Base-by-base conservation (phyloP, 2,888 invertebrate species). In the Melitaea athalia region DNA sequence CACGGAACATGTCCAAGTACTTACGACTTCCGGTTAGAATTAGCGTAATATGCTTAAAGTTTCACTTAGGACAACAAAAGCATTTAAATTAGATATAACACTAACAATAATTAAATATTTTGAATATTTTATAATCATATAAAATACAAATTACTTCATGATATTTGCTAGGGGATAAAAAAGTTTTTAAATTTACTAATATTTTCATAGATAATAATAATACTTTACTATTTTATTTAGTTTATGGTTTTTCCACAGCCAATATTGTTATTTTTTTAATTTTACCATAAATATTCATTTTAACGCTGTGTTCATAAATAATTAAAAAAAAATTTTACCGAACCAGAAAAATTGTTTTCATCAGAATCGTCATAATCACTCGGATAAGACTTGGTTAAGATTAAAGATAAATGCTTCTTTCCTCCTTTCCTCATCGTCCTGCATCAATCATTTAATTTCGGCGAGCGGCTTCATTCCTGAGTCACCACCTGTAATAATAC, bases 1-100 rank as follows among this genome's bases (percentile, higher is more conserved):
- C 91, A 88, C 83, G 88, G 87, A 91, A 88, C 88, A 88, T 87
- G 87, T 88, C 85, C 79, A 80, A 86, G 83, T 83, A 85, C 79
- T 75, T 67, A 75, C 75, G 67, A 84, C 79, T 82, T 92, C 92
- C 92, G 92, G 90, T 88, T 85, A 84, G 79, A 45, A 64, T 49
- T 10, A 42, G 45, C 38, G 50, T 42, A 15, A 63, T 49, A 43
- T 43, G 42, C 5, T 60, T 63, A 60, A 63, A 11, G 31, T 43
- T 10, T 1, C 14, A 10, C n/a, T 6, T 11, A 42, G 10, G 3
- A 17, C 2, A 11, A n/a, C 8, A 7, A 57, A 42, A 15, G 0
- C 15, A 57, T 57, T 0, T 15, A 57, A 57, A 38, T 33, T 3
- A n/a, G 10, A 15, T 14, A 33, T n/a, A 10, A n/a, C 12, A 2